Base-by-base conservation (phyloP, 2,888 invertebrate genomes). In the Allacma fusca region DNA sequence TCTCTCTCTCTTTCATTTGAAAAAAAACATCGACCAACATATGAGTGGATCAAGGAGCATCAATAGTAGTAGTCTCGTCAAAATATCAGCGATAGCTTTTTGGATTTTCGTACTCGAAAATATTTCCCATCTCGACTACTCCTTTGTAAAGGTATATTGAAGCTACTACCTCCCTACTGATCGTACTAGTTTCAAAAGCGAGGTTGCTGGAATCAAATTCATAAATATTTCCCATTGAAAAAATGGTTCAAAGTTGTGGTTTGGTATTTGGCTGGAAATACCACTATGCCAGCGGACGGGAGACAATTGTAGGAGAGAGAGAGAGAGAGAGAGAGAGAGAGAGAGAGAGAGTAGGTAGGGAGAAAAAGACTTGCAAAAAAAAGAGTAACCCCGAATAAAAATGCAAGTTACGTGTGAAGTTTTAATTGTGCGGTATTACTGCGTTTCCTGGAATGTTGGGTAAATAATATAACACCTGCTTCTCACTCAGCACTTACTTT, bases 361-460 rank as follows among this genome's bases (percentile, higher is more conserved):
- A 69, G 62, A 62, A 65, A 75, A 79, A 79, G 75, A 77, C 77
- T 79, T 57, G 70, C 77, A 78, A 78, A 79, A 77, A 78, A 78
- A 23, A 16, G 23, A 4, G n/a, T 23, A 1, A 12, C 26, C 21
- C 13, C 13, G 62, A 19, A 62, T 62, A 62, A 65, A 65, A 29
- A 65, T 65, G 65, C 9, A 65, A 65, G 50, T 57, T 73, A 62
- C 64, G 62, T 74, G 43, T 74, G 40, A 69, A 69, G 68, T 43
- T 69, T 69, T 69, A 69, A 69, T 69, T 69, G 68, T 69, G 68
- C 68, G 34, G 68, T 40, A 69, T 69, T n/a, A n/a, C n/a, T 34
- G 34, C 26, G 40, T 69, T 69, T 69, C 68, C 68, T 69, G 68
- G 68, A 40, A 67, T 67, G 23, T n/a, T 40, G 26, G 43, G 40